A percentile compares a stretch with the other conserved stretches of the same genome.
These are phyloP conservation scores for Porites divaricata DNA, from an alignment of 92 coral and sea anemone genomes.

Conservation along the genomic window DNA sequence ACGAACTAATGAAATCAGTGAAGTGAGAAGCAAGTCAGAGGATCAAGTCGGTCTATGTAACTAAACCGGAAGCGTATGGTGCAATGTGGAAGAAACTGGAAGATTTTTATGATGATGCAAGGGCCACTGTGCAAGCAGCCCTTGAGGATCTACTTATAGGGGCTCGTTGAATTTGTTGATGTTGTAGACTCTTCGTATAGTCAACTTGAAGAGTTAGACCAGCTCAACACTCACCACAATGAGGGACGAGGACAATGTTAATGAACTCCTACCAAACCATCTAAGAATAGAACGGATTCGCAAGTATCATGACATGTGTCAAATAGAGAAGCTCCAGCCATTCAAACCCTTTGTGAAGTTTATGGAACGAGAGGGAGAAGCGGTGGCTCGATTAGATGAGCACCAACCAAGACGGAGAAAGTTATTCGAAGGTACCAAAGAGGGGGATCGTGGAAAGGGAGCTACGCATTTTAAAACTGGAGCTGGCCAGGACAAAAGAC, in stretches of 20 bases:
- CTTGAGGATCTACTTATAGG: conserved; percentile 58
- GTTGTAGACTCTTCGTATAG: conserved; percentile 61
- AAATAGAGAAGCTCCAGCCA: conserved; percentile 63
- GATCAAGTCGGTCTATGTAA: conserved; percentile 66
- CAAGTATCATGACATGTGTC: conserved; percentile 60
- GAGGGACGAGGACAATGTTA: conserved; percentile 15
- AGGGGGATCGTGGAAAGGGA: conserved; percentile 29
- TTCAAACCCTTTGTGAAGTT: conserved; percentile 68
- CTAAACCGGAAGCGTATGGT: conserved; percentile 75
- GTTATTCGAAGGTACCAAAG: neutral
- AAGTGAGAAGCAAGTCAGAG: conserved; percentile 54
- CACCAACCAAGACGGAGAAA: conserved; percentile 38
- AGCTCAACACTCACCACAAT: conserved; percentile 37
- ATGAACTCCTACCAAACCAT: conserved; percentile 51
- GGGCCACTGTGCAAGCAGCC: conserved; percentile 73
- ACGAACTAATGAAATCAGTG: conserved; percentile 63
- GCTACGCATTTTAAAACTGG: conserved; percentile 24
- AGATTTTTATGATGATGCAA: conserved; percentile 56
- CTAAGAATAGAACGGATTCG: conserved; percentile 63
- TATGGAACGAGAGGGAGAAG: conserved; percentile 62
- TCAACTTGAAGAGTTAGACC: conserved; percentile 61
- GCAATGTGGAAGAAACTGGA: conserved; percentile 71
- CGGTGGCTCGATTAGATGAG: conserved; percentile 63
- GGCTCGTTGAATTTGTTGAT: conserved; percentile 60
- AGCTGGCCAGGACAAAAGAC: conserved; percentile 64